Percentiles rank a stretch among this genome's conserved stretches.
Conservation (phyloP, 2,797 vertebrate species). For the Loris lydekkerianus region DNA sequence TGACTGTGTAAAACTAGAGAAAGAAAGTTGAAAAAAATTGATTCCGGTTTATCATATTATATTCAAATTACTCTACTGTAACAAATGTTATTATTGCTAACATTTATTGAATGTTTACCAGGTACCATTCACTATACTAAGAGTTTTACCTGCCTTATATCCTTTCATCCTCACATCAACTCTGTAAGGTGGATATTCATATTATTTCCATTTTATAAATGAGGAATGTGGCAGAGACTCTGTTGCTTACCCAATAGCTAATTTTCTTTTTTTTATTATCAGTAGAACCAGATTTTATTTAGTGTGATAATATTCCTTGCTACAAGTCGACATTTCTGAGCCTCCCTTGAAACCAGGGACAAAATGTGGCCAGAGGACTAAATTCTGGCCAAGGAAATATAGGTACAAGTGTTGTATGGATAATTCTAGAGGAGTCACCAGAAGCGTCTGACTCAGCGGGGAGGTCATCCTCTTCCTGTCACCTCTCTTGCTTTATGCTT, state of each 20-base stretch:
- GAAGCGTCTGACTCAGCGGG: not conserved
- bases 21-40: slow-evolving; percentile 1
- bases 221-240: not conserved
- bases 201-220: slow-evolving; percentile 29
- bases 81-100: not conserved
- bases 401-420: not conserved
- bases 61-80: not conserved
- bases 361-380: not conserved
- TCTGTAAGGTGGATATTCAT: not conserved
- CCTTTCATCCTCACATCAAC: not conserved
- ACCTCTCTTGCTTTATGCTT: not conserved
- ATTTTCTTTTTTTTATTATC: not conserved
- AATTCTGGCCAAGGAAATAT: not conserved
- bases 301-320: not conserved
- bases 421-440: not conserved
- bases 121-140: not conserved
- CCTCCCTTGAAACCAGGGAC: not conserved
- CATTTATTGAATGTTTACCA: not conserved
- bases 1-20: not conserved
- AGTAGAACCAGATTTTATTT: not conserved
- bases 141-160: not conserved
- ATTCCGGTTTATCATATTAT: not conserved
- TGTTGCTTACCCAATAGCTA: not conserved
- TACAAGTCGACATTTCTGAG: not conserved
- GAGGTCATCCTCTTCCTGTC: not conserved